These are phyloP conservation scores for Eriosoma lanigerum DNA, from an alignment of 1,140 invertebrate genomes.

Conservation along the genomic window DNA sequence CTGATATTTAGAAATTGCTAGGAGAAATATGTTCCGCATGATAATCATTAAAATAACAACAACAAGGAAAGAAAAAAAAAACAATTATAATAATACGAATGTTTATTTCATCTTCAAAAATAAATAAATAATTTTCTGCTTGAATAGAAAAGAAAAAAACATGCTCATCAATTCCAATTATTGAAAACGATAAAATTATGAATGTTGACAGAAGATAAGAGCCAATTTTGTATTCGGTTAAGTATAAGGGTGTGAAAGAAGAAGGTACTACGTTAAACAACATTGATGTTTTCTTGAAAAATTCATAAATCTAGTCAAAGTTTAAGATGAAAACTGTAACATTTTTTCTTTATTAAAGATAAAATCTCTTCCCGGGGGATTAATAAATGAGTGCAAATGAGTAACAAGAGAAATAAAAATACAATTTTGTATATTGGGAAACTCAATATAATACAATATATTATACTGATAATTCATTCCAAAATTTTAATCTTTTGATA, in stretches of 20 bases:
- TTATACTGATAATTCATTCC: too few relatives aligned
- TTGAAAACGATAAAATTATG: background rate
- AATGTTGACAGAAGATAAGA: background rate
- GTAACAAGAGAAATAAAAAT: background rate
- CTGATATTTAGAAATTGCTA: too few relatives aligned
- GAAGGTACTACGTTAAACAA: background rate
- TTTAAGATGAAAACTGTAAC: conserved; percentile 13
- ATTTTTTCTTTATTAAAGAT: conserved; percentile 36
- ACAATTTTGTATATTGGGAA: too few relatives aligned
- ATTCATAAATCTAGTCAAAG: conserved; percentile 29
- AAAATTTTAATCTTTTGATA: too few relatives aligned
- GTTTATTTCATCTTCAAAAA: background rate
- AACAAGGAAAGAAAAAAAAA: background rate
- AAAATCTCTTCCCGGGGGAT: conserved; percentile 28
- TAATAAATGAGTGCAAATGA: background rate
- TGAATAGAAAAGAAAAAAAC: background rate
- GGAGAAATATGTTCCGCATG: background rate
- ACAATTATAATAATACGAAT: background rate
- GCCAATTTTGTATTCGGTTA: too few relatives aligned
- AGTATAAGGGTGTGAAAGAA: too few relatives aligned
- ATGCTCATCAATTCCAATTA: too few relatives aligned
- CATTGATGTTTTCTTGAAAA: conserved; percentile 4
- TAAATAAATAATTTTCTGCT: background rate
- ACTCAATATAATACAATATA: too few relatives aligned
- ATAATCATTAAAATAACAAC: conserved; percentile 4